Evolutionary conservation across 2,113 vertebrate genomes (phyloP), one percentile per base, ranked within the genome.

Genomic region (Vulpes vulpes): DNA sequence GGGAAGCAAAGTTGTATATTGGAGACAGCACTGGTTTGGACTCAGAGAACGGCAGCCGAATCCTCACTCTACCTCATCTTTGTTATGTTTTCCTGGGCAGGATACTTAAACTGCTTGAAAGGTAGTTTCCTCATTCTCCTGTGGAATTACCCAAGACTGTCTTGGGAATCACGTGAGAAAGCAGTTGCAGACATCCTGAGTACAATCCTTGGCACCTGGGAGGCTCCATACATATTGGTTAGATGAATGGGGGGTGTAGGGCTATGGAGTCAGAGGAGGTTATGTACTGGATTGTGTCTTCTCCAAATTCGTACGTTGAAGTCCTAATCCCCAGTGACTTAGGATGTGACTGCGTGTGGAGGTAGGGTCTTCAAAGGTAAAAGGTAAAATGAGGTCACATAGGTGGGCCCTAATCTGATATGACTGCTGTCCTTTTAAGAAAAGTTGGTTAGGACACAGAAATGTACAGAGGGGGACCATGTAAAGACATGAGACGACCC

Each of bases 131-230:
- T 78, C 80, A 16, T 60, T 53, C 30, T 51, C 20, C 79, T 74
- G 22, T 86, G 88, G 81, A 90, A 97, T 91, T 81, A 53, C 38
- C n/a, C 55, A 11, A 15, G 62, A 65, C 67, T 69, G 49, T 76
- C 92, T 74, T 59, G 74, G 84, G 64, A 96, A 88, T 80, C 89
- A 59, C 60, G 65, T 19, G 62, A 90, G 67, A 76, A 96, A 64
- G 27, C 64, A 67, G 78, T 73, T 38, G 22, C 74, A 43, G 53
- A 87, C 89, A 11, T 80, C 38, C 83, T 3, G 2, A 69, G 83
- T 57, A 8, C 8, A 64, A 51, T 32, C 22, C n/a, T n/a, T n/a
- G 30, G 49, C 22, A 92, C 27, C 25, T 74, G 22, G 60, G 38
- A 93, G 43, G 12, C 11, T 62, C 84, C 16, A 22, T 57, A 32